Base-by-base conservation (phyloP, 1,140 invertebrate genomes). In the Lepidostoma basale region DNA sequence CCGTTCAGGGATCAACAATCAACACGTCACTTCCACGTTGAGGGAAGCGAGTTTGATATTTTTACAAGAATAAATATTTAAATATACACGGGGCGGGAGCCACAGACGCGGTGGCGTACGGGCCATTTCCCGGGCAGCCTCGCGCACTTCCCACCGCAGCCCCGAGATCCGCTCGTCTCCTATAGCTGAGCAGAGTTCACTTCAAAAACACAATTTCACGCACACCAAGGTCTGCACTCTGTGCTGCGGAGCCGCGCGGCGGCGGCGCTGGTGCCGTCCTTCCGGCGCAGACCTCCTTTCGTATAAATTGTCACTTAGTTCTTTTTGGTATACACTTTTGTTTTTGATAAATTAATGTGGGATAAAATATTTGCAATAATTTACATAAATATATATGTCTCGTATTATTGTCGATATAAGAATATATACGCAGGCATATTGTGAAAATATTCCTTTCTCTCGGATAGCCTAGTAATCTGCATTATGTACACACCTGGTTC, bases 381-480 rank as follows among this genome's bases (percentile, higher is more conserved):
- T 49, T 52, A 64, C 42, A 64, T 63, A 47, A 47, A 49, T 42
- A 56, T 56, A 59, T 59, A 59, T 20, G 54, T 54, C 64, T 67
- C 64, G 60, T 67, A 67, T 67, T 67, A 67, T 67, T 67, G 64
- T 67, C 64, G 64, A 67, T 67, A 67, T 33, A 67, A 58, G 64
- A 67, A 67, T 67, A 67, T 67, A 67, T 67, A 67, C 42, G 52
- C 56, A 60, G 42, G 12, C 39, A 22, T 42, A 14, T 36, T 18
- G 30, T 39, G 52, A 39, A 56, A 22, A 56, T 56, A 56, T 33
- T 18, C 18, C 6, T 56, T 33, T 33, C 28, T 56, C 30, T 56
- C 18, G 1, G 26, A 6, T 26, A 56, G 36, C 52, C 49, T 22
- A 56, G 12, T 56, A n/a, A n/a, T n/a, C n/a, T n/a, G n/a, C n/a